Evolutionary conservation across 2,797 vertebrate species (phyloP).

Genomic region (Cyprinodon diabolis): DNA sequence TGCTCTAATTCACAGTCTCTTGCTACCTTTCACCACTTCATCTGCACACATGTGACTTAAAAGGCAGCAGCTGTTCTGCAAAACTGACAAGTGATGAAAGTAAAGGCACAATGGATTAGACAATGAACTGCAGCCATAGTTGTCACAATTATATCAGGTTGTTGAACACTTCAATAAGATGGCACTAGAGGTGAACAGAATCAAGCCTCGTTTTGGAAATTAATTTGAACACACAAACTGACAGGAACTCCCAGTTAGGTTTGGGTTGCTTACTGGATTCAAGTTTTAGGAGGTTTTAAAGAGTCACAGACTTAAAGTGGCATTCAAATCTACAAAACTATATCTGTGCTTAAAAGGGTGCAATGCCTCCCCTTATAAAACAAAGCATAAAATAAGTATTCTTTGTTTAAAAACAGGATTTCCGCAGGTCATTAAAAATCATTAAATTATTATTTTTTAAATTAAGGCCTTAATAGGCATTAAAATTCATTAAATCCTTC

Average conservation of each 20-base stretch:
- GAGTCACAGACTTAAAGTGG: background rate
- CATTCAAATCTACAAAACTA: no score
- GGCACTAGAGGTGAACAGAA: background rate
- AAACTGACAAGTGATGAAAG: constrained; percentile 59
- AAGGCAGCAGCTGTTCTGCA: constrained; percentile 57
- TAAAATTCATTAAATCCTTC: no score
- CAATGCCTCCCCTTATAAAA: no score
- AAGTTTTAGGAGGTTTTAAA: background rate
- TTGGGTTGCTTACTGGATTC: background rate
- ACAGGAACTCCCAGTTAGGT: background rate
- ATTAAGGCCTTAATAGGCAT: no score
- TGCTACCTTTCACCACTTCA: constrained; percentile 27
- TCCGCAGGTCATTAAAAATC: no score
- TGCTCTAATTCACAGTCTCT: constrained; percentile 31
- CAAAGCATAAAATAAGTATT: no score
- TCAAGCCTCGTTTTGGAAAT: background rate
- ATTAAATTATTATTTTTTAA: no score
- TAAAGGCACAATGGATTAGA: constrained; percentile 38
- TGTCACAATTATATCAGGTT: constrained; percentile 31
- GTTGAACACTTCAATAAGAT: constrained; percentile 7
- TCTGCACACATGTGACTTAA: constrained; percentile 45
- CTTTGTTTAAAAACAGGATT: no score
- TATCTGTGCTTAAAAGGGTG: background rate
- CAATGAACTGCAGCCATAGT: constrained; percentile 47
- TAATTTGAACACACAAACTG: background rate